Base-by-base conservation (phyloP, 2,797 vertebrate species). In the Sciurus carolinensis region DNA sequence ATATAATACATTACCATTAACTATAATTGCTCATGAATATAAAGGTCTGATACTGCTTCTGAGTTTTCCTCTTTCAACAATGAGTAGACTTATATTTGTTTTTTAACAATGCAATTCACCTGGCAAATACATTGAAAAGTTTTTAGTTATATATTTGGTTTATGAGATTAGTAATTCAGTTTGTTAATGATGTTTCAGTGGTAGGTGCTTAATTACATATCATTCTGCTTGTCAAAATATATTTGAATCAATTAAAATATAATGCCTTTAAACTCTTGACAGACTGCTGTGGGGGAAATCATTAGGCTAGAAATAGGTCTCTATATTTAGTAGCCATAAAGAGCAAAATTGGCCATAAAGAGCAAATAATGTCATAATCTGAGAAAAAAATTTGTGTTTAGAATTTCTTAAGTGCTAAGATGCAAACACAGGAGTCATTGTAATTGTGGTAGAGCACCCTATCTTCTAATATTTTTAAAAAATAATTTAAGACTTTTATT, bases 211-310 rank as follows among this genome's bases (percentile, higher is more conserved):
- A 59, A 77, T 82, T 62, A 57, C 7, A 50, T 79, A 57, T 66
- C 50, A 71, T 86, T 94, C 28, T 75, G 39, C 7, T 90, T 82
- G 17, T 90, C 26, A 95, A 86, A 87, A 75, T 59, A 30, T 42
- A 64, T 82, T 93, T 75, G 77, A 92, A 89, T 81, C 18, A 81
- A 39, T 80, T 85, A 88, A 81, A 80, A 30, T 5, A 42, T 54
- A 91, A n/a, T 20, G 0, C 36, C 39, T 39, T 94, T 66, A 64
- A 84, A 42, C 9, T 73, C n/a, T 73, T 89, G 54, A 64, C 10
- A 76, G 69, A 73, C 30, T 79, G 22, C 3, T 72, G 13, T 4
- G 4, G 15, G 13, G 28, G 9, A 90, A 81, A 75, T 26, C 14
- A 54, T n/a, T 59, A 79, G 42, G 14, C 5, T 90, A 90, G 47